Conservation (phyloP, 1,140 invertebrate genomes). For the Agrypnia vestita region DNA sequence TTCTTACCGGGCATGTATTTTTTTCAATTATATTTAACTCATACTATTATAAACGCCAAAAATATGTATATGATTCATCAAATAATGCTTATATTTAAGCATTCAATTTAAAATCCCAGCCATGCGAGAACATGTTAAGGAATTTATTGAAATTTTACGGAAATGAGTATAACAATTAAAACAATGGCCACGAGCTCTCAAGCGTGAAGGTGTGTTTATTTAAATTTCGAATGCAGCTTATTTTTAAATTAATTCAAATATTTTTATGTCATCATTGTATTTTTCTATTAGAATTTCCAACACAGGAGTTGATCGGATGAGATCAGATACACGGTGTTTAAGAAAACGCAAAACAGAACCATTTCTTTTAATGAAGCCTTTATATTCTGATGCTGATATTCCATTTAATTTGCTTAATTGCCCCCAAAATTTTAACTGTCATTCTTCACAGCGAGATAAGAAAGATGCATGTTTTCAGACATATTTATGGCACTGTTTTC, state of each 20-base stretch:
- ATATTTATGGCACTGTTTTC: constrained; percentile 55
- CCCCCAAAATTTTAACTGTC: constrained; percentile 56
- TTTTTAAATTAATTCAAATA: constrained; percentile 16
- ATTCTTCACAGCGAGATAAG: constrained; percentile 55
- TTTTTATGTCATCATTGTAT: constrained; percentile 21
- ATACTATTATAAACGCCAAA: no score
- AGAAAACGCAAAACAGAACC: constrained; percentile 11
- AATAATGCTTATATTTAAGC: background rate
- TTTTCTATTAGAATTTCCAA: background rate
- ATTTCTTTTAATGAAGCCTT: constrained; percentile 46
- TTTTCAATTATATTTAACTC: no score
- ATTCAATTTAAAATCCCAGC: constrained; percentile 18
- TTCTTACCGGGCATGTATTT: no score
- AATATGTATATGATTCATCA: background rate
- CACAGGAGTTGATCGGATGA: background rate
- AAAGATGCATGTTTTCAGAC: constrained; percentile 39
- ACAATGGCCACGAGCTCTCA: background rate
- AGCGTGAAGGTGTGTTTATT: constrained; percentile 11
- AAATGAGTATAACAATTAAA: constrained; percentile 6
- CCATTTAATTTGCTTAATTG: constrained; percentile 59
- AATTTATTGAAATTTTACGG: constrained; percentile 1
- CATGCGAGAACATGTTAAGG: background rate
- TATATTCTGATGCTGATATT: constrained; percentile 43
- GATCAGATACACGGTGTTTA: background rate
- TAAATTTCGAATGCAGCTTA: background rate